Evolutionary conservation across 1,140 invertebrate genomes (phyloP).

Genomic region (Microvelia longipes): DNA sequence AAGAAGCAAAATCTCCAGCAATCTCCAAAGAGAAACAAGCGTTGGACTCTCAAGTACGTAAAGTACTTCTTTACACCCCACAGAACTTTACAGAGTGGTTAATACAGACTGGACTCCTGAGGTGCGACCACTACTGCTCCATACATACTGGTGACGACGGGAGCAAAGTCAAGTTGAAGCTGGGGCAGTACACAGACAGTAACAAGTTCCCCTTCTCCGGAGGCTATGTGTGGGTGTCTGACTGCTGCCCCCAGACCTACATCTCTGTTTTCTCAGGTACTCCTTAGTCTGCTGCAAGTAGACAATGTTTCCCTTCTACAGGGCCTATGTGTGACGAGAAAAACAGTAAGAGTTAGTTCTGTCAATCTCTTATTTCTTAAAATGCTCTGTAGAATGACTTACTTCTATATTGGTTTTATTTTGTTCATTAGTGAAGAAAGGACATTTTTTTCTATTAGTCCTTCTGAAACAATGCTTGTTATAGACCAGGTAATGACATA

Average conservation of each 20-base stretch:
- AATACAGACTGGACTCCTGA: conserved; percentile 62
- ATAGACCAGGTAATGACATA: too few relatives aligned
- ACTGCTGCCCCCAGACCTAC: conserved; percentile 64
- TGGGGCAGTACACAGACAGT: conserved; percentile 70
- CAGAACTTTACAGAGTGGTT: conserved; percentile 77
- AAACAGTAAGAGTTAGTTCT: neutral
- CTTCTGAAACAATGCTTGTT: too few relatives aligned
- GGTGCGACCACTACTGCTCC: conserved; percentile 56
- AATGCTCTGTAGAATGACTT: neutral
- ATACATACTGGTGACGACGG: conserved; percentile 36
- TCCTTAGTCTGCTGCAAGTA: too few relatives aligned
- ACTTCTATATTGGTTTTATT: neutral
- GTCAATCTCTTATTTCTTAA: neutral
- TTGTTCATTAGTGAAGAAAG: too few relatives aligned
- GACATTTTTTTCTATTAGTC: too few relatives aligned
- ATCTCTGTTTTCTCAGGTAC: conserved; percentile 40
- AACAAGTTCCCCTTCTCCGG: conserved; percentile 69
- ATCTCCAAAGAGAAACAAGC: neutral
- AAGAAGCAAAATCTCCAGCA: neutral
- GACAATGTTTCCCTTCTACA: too few relatives aligned
- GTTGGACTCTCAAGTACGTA: conserved; percentile 55
- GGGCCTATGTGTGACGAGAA: too few relatives aligned
- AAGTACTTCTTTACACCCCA: conserved; percentile 55
- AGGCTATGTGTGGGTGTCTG: conserved; percentile 76
- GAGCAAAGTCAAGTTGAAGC: conserved; percentile 42